Evolutionary conservation across 2,797 vertebrate species (phyloP), one percentile per base, ranked within the genome.

Genomic region (Fistularia commersonii): DNA sequence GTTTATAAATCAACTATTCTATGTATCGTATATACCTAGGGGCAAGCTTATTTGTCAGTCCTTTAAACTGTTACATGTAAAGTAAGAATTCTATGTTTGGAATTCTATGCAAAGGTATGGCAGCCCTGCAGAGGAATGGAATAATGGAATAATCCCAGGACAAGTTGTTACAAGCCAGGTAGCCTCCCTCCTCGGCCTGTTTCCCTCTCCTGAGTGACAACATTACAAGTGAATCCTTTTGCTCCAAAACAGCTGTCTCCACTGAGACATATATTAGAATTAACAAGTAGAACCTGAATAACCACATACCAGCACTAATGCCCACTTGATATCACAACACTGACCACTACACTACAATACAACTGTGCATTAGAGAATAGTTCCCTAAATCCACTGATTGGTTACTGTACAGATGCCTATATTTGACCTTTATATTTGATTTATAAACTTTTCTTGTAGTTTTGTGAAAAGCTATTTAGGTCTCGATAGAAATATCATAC

Each of bases 101-200:
- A 23, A 23, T 4, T 23, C 23, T 11, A 41, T 9, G 63, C 52
- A 66, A 72, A 88, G 69, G 74, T 84, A 84, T 83, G 82, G 64
- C 62, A 75, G 46, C 52, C 44, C 59, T 76, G 74, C 70, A 51
- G 63, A 51, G 60, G 62, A 85, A 75, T 64, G n/a, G n/a, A n/a
- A 71, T 77, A 79, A 79, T 70, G 69, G 63, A 86, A 83, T 80
- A 79, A 81, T 84, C 83, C 51, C 41, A 54, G 72, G 84, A 54
- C 87, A 83, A 77, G 87, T 87, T 52, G 45, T 66, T 74, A 88
- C 87, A 89, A 57, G 87, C 69, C 66, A 69, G 42, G 61, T 71
- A 61, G 70, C 68, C 59, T 67, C 61, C 54, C 72, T 79, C 37
- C 61, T 61, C 56, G 57, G 63, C 73, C 53, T 5, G 39, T 35